These are phyloP conservation scores for Urocynchramus pylzowi DNA, from an alignment of 2,113 vertebrate genomes.

Conservation along the genomic window DNA sequence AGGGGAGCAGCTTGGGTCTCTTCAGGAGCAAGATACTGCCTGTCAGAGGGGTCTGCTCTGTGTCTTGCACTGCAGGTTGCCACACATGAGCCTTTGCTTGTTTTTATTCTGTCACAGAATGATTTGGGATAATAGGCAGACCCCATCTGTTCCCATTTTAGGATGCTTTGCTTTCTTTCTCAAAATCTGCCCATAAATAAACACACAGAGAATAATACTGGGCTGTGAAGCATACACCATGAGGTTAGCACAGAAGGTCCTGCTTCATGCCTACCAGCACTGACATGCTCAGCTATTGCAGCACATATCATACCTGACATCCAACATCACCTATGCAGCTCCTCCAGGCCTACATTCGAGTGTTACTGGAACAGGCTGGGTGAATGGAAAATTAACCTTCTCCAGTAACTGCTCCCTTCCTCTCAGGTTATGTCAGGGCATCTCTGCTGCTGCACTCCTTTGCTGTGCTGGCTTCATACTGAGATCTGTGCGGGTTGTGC, in stretches of 20 bases:
- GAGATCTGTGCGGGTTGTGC: no score
- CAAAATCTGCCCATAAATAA: constrained; percentile 50
- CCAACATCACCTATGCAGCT: neutral
- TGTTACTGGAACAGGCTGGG: neutral
- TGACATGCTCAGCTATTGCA: neutral
- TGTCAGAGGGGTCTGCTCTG: constrained; percentile 16
- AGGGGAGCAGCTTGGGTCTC: neutral
- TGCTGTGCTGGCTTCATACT: neutral
- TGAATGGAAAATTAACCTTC: neutral
- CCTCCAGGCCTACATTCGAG: neutral
- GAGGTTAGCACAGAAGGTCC: neutral
- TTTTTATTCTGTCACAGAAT: constrained; percentile 51
- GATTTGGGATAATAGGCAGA: constrained; percentile 58
- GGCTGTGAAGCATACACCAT: neutral
- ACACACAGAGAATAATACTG: neutral
- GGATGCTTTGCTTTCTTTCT: constrained; percentile 35
- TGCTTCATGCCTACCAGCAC: neutral
- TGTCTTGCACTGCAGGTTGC: constrained; percentile 54
- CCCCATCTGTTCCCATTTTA: constrained; percentile 58
- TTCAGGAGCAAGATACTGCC: neutral
- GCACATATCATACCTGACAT: neutral
- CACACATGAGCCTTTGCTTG: constrained; percentile 46
- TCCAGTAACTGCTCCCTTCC: neutral
- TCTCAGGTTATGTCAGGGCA: neutral
- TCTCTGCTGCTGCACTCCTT: neutral